Conservation (phyloP, 2,797 vertebrate genomes). For the Galago senegalensis region DNA sequence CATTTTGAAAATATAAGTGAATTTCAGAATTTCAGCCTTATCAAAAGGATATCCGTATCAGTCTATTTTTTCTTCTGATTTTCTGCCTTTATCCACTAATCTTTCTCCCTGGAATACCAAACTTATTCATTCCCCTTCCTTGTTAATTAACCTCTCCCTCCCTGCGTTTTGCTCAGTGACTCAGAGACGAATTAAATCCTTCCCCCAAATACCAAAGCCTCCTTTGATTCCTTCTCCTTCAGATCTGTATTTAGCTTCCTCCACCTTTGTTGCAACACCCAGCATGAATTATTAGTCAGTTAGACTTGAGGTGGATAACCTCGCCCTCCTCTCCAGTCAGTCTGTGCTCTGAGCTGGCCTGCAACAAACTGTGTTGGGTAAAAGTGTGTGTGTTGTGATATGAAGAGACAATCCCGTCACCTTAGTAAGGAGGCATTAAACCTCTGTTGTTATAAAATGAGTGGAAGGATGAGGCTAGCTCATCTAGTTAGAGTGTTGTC, state of each 20-base stretch:
- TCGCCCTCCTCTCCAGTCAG: too few species aligned
- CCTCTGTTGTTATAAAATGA: not conserved
- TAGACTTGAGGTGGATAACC: not conserved
- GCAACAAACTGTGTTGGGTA: not conserved
- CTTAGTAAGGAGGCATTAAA: not conserved
- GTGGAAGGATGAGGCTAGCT: not conserved
- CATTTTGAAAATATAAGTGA: not conserved
- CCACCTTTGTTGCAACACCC: not conserved
- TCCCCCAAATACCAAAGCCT: slow-evolving; percentile 39
- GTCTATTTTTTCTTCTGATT: not conserved
- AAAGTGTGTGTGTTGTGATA: not conserved
- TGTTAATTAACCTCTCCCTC: slow-evolving; percentile 29
- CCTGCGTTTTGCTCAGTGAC: slow-evolving; percentile 54
- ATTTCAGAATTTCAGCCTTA: not conserved
- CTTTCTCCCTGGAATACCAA: not conserved
- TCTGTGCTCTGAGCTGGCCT: not conserved
- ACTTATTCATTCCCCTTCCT: slow-evolving; percentile 55
- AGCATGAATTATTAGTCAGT: not conserved
- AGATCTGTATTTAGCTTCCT: not conserved
- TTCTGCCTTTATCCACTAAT: not conserved
- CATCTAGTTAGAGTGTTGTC: not conserved
- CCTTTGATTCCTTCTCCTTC: not conserved
- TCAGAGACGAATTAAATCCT: slow-evolving; percentile 57
- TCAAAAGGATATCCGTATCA: not conserved
- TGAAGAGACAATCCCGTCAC: not conserved